Evolutionary conservation across 2,888 invertebrate species (phyloP), one percentile per base, ranked within the genome.

Genomic region (Sthenelais limicola): DNA sequence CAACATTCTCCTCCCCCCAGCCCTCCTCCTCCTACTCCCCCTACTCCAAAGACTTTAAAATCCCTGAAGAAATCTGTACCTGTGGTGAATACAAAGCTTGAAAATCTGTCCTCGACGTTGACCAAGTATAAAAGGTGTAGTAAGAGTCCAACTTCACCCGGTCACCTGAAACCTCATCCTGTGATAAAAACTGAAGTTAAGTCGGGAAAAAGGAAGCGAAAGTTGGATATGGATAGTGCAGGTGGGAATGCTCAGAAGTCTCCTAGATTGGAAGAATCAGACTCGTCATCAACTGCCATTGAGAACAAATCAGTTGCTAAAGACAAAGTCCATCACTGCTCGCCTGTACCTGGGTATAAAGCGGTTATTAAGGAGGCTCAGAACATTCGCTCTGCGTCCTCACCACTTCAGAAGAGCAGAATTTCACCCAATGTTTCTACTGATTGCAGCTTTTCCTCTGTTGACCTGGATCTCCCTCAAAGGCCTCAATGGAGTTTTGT

Each of bases 401-500:
- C 35, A 1, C 62, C 62, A 33, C 38, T 62, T 2, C 62, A 62
- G 38, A 15, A 9, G 3, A 62, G n/a, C n/a, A n/a, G 24, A 5
- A 38, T 38, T 24, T 62, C 62, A 26, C 62, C 62, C 24, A 38
- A 35, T 28, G 35, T 62, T 7, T 62, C 62, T 15, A 24, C 62
- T 5, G 24, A 21, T 62, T 9, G 38, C 35, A 62, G 62, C 62
- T 62, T 38, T 26, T 5, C 26, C 9, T 62, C 62, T n/a, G 43
- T 9, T n/a, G 38, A 62, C 24, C 24, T 62, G 24, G 62, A 62
- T 15, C 18, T 62, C 15, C 62, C 62, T 1, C 9, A 35, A n/a
- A 35, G 62, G 21, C 62, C 62, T 2, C 3, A 38, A 7, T 62
- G 62, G 62, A 38, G 62, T 43, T 62, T 62, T 62, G 62, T 62